phyloP scores from a whole-genome alignment of 1,140 invertebrate genomes.

The Rhagoletis zephyria region DNA sequence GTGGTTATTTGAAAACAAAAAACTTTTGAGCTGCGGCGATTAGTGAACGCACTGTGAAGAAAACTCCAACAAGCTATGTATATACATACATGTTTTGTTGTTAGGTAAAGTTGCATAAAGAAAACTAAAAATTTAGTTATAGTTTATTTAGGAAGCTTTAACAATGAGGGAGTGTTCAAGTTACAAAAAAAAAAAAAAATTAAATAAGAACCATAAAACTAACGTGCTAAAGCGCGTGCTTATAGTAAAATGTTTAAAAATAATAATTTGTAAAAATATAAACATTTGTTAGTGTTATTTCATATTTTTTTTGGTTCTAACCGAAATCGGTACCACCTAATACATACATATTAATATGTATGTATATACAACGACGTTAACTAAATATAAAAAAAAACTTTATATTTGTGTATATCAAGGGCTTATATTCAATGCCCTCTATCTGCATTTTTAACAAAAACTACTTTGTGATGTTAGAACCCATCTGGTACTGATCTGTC shows the following conservation, averaged over 20 bases:
- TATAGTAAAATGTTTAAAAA: background rate
- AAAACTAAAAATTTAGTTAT: background rate
- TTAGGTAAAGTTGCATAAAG: background rate
- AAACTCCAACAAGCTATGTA: background rate
- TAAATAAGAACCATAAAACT: no score
- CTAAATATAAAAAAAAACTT: background rate
- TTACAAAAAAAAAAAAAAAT: background rate
- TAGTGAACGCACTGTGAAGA: background rate
- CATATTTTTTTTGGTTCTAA: background rate
- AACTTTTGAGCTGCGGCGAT: background rate
- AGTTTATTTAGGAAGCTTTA: background rate
- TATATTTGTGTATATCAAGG: background rate
- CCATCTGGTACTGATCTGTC: no score
- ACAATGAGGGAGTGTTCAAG: constrained; percentile 1
- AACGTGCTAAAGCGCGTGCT: background rate
- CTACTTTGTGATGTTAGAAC: no score
- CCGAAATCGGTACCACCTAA: constrained; percentile 14
- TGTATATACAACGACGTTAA: constrained; percentile 11
- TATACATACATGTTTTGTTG: background rate
- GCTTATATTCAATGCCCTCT: no score
- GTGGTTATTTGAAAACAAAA: background rate
- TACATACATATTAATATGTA: background rate
- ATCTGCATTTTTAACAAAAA: no score
- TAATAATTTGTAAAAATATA: no score
- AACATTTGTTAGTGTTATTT: no score